These are phyloP conservation scores for Azemiops feae DNA, from an alignment of 2,113 vertebrate genomes.

Conservation along the genomic window DNA sequence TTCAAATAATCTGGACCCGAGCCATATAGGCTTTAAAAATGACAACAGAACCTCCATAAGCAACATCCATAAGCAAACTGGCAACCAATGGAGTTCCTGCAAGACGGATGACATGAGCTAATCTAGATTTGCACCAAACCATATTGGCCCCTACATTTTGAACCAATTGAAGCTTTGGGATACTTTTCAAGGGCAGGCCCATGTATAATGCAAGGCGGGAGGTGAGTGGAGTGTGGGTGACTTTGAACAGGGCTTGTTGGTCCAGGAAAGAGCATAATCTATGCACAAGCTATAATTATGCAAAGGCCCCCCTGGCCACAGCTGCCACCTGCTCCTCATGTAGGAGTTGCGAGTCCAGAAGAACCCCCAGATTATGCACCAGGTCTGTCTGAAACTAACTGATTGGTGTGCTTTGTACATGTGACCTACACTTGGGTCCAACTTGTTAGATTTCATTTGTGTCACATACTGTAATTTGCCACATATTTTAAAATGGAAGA, in stretches of 20 bases:
- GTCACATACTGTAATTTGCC: slow-evolving; percentile 34
- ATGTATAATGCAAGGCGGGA: neutral
- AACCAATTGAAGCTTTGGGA: neutral
- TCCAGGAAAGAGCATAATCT: neutral
- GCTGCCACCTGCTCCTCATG: neutral
- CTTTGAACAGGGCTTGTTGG: neutral
- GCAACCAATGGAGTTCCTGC: neutral
- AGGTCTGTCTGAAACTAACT: neutral
- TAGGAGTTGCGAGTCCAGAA: neutral
- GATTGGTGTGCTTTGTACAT: neutral
- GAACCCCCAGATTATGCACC: neutral
- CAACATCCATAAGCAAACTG: neutral
- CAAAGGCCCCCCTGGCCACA: neutral
- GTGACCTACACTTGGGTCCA: neutral
- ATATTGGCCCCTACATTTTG: neutral
- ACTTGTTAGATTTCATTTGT: slow-evolving; percentile 6
- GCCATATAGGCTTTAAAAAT: neutral
- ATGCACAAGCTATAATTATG: neutral
- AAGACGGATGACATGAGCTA: neutral
- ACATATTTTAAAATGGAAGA: slow-evolving; percentile 26
- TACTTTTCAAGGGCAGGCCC: neutral
- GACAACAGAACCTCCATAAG: neutral
- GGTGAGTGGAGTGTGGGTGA: neutral
- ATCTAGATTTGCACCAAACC: neutral
- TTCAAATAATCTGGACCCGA: neutral